A percentile compares a stretch with the other conserved stretches of the same genome.
Conservation (phyloP, 2,113 vertebrate species). For the Panthera uncia region DNA sequence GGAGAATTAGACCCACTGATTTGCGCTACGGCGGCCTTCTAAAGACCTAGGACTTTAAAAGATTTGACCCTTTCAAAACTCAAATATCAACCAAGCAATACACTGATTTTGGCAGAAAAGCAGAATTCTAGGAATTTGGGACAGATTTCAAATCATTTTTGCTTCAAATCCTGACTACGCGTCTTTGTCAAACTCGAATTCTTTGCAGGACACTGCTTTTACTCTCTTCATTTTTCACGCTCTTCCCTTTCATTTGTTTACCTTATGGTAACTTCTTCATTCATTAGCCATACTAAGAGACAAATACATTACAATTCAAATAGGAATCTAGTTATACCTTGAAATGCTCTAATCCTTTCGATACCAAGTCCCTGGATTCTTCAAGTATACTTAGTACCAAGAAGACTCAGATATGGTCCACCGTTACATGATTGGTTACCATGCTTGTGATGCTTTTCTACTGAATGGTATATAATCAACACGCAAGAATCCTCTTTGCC, state of each 20-base stretch:
- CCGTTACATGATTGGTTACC: conserved; percentile 87
- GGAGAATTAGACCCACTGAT: conserved; percentile 78
- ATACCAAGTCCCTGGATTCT: conserved; percentile 86
- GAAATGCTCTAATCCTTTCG: conserved; percentile 82
- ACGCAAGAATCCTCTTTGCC: conserved; percentile 89
- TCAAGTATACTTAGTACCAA: conserved; percentile 86
- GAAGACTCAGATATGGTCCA: conserved; percentile 88
- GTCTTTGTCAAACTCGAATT: conserved; percentile 75
- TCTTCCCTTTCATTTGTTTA: conserved; percentile 88
- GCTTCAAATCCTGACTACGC: conserved; percentile 77
- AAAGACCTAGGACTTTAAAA: conserved; percentile 71
- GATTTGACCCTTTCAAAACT: neutral
- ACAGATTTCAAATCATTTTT: conserved; percentile 74
- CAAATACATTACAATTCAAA: conserved; percentile 89
- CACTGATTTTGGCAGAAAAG: conserved; percentile 74
- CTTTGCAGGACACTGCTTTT: conserved; percentile 62
- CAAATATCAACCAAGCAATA: conserved; percentile 55
- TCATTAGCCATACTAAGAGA: conserved; percentile 86
- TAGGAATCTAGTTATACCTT: conserved; percentile 86
- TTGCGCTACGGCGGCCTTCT: conserved; percentile 78
- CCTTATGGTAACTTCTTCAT: conserved; percentile 85
- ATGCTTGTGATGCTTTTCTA: conserved; percentile 89
- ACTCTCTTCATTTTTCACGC: conserved; percentile 81
- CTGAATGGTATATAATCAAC: conserved; percentile 92
- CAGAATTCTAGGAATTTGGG: conserved; percentile 70